These are phyloP conservation scores for Palythoa heliodiscus DNA, from an alignment of 92 coral and sea anemone genomes.

Conservation along the genomic window DNA sequence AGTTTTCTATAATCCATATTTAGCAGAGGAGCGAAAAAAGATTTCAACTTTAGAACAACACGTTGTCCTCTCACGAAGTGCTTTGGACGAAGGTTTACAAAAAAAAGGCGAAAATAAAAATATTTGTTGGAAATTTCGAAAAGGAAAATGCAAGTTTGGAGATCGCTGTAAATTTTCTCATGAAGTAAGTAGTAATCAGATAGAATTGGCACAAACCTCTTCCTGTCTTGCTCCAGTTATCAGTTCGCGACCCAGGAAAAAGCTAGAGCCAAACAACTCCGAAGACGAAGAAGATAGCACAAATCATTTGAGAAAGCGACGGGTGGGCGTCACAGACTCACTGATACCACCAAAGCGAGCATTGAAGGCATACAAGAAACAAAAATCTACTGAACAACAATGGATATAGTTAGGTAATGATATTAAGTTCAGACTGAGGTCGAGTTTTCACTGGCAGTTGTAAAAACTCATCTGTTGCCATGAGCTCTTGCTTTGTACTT, in stretches of 20 bases:
- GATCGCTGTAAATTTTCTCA: slow-evolving; percentile 77
- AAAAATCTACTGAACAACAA: slow-evolving; percentile 53
- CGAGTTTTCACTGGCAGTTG: no score
- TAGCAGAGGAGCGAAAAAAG: slow-evolving; percentile 87
- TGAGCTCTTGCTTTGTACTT: no score
- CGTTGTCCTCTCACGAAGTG: slow-evolving; percentile 73
- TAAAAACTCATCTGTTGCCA: no score
- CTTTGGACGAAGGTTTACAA: slow-evolving; percentile 48
- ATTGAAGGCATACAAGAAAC: slow-evolving; percentile 81
- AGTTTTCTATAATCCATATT: slow-evolving; percentile 90
- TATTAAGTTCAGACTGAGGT: no score
- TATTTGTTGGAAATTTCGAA: slow-evolving; percentile 79
- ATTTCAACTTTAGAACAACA: slow-evolving; percentile 87
- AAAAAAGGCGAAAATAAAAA: slow-evolving; percentile 61
- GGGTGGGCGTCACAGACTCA: slow-evolving; percentile 85
- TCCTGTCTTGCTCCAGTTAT: slow-evolving; percentile 36
- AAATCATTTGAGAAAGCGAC: slow-evolving; percentile 63
- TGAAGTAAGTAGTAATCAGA: slow-evolving; percentile 28
- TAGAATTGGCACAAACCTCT: slow-evolving; percentile 7
- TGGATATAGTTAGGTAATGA: slow-evolving; percentile 30
- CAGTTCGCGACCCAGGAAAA: slow-evolving; percentile 29
- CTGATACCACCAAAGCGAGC: slow-evolving; percentile 95
- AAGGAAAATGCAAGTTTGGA: slow-evolving; percentile 78
- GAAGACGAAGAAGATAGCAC: slow-evolving; percentile 60
- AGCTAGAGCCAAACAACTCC: slow-evolving; percentile 47